Percentiles rank a stretch among this genome's conserved stretches.
phyloP scores from a whole-genome alignment of 2,113 vertebrate species.

The Sturnus vulgaris region DNA sequence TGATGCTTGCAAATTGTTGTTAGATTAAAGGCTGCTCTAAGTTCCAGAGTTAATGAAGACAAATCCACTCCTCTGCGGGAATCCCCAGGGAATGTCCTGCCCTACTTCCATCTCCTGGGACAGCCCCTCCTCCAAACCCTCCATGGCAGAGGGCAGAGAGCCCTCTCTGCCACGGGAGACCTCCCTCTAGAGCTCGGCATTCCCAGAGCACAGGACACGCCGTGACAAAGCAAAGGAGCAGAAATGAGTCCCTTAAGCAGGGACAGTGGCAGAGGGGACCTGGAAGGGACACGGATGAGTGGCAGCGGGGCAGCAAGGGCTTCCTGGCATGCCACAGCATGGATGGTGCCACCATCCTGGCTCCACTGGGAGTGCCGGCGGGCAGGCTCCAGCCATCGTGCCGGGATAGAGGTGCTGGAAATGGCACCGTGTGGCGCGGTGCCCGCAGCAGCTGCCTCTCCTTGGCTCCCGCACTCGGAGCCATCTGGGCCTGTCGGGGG shows the following conservation, averaged over 20 bases:
- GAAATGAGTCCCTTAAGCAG: background rate
- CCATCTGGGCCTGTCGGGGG: background rate
- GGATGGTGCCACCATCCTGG: background rate
- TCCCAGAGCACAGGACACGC: background rate
- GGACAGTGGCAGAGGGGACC: background rate
- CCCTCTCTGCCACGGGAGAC: background rate
- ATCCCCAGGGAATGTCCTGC: background rate
- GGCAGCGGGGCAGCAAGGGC: background rate
- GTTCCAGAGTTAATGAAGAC: background rate
- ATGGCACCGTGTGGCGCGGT: rapidly evolving
- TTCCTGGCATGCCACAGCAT: rapidly evolving
- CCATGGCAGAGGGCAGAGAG: background rate
- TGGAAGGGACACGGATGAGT: background rate
- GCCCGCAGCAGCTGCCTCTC: background rate
- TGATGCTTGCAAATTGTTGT: background rate
- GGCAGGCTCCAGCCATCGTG: background rate
- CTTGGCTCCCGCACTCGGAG: background rate
- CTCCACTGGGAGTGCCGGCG: background rate
- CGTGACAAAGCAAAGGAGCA: background rate
- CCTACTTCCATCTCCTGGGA: background rate
- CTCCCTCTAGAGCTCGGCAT: background rate
- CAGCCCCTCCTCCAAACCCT: background rate
- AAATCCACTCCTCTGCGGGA: background rate
- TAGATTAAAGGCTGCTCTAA: background rate
- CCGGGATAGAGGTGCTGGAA: background rate